Conservation (phyloP, 2,888 invertebrate species). For the Epirrhoe alternata region DNA sequence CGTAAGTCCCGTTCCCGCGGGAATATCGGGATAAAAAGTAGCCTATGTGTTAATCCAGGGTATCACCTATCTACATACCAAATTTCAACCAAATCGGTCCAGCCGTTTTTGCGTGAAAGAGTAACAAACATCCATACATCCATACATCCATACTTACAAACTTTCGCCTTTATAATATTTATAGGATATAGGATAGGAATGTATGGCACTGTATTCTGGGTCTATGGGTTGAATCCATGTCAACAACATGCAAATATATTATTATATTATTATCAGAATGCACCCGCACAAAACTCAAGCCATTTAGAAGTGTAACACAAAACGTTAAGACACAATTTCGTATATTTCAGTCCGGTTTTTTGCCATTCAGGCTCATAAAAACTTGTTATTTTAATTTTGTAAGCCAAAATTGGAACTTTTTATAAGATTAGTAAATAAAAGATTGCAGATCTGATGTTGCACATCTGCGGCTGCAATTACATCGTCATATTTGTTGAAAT, state of each 20-base stretch:
- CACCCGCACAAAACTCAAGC: conserved; percentile 2
- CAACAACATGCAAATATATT: conserved; percentile 6
- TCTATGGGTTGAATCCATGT: background rate
- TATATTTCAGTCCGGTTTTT: background rate
- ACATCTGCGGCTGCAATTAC: background rate
- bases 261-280: conserved; percentile 6
- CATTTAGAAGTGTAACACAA: background rate
- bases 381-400: conserved; percentile 11
- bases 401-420: conserved; percentile 8
- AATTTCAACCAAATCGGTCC: no score
- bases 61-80: no score
- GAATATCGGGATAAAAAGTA: no score
- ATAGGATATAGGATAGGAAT: no score
- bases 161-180: no score
- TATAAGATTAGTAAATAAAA: conserved; percentile 1
- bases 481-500: background rate
- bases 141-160: no score
- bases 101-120: no score
- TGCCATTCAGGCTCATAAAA: background rate
- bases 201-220: no score
- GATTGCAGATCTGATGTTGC: conserved; percentile 7
- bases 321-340: conserved; percentile 4
- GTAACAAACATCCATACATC: no score
- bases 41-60: no score
- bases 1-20: no score